Evolutionary conservation across 2,113 vertebrate genomes (phyloP).

Genomic region (Xenopus borealis): DNA sequence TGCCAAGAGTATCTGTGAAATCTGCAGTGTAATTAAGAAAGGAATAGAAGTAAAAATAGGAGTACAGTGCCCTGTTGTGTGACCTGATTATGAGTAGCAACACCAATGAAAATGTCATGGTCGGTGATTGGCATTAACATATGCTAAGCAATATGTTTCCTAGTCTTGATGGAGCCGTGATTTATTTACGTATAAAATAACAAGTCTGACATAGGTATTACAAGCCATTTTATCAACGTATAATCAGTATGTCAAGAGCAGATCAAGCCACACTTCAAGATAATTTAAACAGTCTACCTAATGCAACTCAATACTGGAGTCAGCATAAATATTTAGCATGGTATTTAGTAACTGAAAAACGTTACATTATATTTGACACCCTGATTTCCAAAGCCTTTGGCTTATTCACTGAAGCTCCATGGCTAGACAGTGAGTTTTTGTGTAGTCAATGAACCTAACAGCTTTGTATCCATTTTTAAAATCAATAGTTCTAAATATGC

Average conservation of each 20-base stretch:
- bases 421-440: background rate
- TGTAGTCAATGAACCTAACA: background rate
- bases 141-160: constrained; percentile 15
- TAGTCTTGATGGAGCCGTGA: constrained; percentile 31
- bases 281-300: constrained; percentile 19
- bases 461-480: background rate
- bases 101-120: constrained; percentile 5
- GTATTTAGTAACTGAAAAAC: constrained; percentile 31
- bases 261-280: constrained; percentile 20
- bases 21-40: background rate
- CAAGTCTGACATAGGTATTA: constrained; percentile 36
- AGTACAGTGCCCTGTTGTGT: background rate
- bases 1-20: background rate
- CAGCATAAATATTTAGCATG: constrained; percentile 32
- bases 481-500: too few species aligned
- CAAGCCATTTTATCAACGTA: constrained; percentile 29
- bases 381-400: background rate
- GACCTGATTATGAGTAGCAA: background rate
- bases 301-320: constrained; percentile 10
- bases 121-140: constrained; percentile 27
- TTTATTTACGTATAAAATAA: constrained; percentile 36
- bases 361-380: constrained; percentile 26
- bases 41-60: background rate
- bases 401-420: constrained; percentile 17
- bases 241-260: constrained; percentile 28